A percentile compares a stretch with the other conserved stretches of the same genome.
Evolutionary conservation across 1,140 invertebrate species (phyloP).

Genomic region (Brachionus manjavacas): DNA sequence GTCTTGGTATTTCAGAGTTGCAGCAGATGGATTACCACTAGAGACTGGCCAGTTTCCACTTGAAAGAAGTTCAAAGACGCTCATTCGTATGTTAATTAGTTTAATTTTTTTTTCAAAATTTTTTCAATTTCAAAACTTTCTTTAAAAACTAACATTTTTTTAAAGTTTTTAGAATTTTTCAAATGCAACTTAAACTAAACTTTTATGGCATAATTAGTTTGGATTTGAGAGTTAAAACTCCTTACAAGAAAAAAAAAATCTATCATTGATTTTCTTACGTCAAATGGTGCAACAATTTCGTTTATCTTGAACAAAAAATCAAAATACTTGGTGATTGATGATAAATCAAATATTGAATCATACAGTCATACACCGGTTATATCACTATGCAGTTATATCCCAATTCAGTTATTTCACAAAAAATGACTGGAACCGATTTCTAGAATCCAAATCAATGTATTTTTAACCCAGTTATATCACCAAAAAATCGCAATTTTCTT

Average conservation of each 20-base stretch:
- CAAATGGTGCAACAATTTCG: neutral
- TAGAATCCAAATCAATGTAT: neutral
- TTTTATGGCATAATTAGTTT: neutral
- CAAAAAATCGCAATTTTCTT: neutral
- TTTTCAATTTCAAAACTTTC: too few relatives aligned
- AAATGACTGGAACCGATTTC: too few relatives aligned
- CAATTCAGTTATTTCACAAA: neutral
- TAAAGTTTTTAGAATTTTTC: too few relatives aligned
- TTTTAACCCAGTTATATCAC: neutral
- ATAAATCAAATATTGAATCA: conserved; percentile 47
- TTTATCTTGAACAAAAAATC: neutral
- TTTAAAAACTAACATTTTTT: too few relatives aligned
- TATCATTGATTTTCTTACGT: neutral
- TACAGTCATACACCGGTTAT: neutral
- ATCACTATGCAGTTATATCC: neutral
- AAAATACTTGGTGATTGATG: conserved; percentile 46
- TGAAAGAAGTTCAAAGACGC: too few relatives aligned
- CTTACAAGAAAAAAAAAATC: conserved; percentile 22
- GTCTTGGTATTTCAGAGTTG: too few relatives aligned
- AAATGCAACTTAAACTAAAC: neutral
- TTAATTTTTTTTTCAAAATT: too few relatives aligned
- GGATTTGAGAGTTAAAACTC: neutral
- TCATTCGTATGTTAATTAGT: too few relatives aligned
- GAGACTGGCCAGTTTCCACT: too few relatives aligned
- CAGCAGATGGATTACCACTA: too few relatives aligned